Evolutionary conservation across 1,140 invertebrate genomes (phyloP).

Genomic region (Megalopta genalis): DNA sequence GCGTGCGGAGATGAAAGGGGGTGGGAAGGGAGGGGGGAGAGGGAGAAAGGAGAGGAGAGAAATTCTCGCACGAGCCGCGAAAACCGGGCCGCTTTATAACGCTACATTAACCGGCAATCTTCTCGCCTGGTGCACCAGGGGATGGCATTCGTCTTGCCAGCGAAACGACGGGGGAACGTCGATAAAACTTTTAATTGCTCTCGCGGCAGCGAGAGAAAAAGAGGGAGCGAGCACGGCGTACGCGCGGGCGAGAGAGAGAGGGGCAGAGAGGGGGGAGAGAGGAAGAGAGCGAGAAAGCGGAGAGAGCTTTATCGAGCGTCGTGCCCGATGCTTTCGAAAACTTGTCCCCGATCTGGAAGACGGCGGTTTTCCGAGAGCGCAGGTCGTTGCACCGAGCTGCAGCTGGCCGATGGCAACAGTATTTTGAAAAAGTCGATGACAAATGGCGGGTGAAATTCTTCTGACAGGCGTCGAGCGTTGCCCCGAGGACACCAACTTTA

Average conservation of each 20-base stretch:
- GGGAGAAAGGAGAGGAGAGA: not conserved
- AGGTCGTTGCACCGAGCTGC: not conserved
- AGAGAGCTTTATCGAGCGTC: slow-evolving; percentile 50
- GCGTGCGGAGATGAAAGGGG: not conserved
- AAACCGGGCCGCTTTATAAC: slow-evolving; percentile 65
- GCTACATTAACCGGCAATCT: slow-evolving; percentile 75
- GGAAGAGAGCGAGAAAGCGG: not conserved
- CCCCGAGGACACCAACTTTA: not conserved
- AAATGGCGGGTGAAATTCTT: not conserved
- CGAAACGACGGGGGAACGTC: slow-evolving; percentile 44
- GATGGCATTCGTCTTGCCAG: slow-evolving; percentile 24
- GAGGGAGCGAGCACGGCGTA: not conserved
- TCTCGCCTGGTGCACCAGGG: slow-evolving; percentile 49
- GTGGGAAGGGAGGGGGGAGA: too few relatives aligned
- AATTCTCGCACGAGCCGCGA: slow-evolving; percentile 47
- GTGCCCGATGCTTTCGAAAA: slow-evolving; percentile 15
- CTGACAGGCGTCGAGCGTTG: not conserved
- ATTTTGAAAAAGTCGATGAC: not conserved
- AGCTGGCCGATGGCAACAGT: not conserved
- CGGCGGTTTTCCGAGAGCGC: too few relatives aligned
- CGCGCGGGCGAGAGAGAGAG: not conserved
- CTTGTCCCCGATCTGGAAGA: not conserved
- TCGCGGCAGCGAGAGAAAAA: slow-evolving; percentile 9
- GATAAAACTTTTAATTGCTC: slow-evolving; percentile 77
- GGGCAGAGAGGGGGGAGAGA: too few relatives aligned